Evolutionary conservation across 2,113 vertebrate species (phyloP).

Genomic region (Rissa tridactyla): DNA sequence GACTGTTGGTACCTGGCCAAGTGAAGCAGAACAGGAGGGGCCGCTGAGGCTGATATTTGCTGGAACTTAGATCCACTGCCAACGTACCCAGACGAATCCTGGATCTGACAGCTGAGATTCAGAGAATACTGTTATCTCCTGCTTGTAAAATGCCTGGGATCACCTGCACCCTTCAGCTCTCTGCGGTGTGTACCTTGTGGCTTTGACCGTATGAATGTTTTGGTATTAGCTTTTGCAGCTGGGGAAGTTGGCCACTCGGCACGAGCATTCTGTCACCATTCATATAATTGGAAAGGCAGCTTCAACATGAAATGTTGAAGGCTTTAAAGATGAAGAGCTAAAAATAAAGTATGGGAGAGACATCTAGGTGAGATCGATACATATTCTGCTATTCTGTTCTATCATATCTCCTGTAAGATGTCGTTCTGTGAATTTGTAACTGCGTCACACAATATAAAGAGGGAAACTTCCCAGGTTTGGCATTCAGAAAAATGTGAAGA

Average conservation of each 20-base stretch:
- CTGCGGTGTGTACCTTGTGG: not conserved
- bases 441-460: not conserved
- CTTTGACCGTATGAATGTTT: not conserved
- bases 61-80: not conserved
- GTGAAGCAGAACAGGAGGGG: not conserved
- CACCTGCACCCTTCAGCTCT: not conserved
- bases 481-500: not conserved
- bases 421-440: not conserved
- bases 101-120: not conserved
- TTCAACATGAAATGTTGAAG: not conserved
- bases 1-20: not conserved
- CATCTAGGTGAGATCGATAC: not conserved
- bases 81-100: not conserved
- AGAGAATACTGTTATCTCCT: not conserved
- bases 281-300: not conserved
- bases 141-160: not conserved
- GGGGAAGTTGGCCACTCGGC: not conserved
- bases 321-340: not conserved
- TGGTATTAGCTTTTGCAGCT: not conserved
- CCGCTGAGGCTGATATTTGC: not conserved
- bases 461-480: not conserved
- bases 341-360: not conserved
- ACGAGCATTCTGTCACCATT: not conserved
- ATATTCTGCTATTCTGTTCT: not conserved
- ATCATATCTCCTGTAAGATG: not conserved